phyloP scores from a whole-genome alignment of 2,113 vertebrate species.

The Cheilinus undulatus region DNA sequence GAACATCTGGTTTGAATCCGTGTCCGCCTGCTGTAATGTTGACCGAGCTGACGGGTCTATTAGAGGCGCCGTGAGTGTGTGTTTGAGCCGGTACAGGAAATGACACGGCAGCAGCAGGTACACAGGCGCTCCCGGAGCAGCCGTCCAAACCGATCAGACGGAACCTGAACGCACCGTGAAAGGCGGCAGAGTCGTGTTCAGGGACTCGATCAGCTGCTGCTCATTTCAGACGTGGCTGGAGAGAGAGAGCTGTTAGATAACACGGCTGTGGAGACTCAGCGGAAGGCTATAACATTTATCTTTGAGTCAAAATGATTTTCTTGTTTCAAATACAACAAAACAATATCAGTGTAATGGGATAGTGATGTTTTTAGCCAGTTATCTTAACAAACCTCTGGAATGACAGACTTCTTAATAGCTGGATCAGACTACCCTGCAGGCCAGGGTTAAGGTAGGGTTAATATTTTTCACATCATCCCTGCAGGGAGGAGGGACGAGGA shows the following conservation, averaged over 20 bases:
- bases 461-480: too few relatives aligned
- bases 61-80: slow-evolving; percentile 34
- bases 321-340: too few relatives aligned
- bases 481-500: too few relatives aligned
- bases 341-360: too few relatives aligned
- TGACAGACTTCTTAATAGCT: too few relatives aligned
- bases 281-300: too few relatives aligned
- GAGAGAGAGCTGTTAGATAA: slow-evolving; percentile 23
- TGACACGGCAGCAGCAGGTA: slow-evolving; percentile 67
- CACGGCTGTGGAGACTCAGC: background rate
- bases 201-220: slow-evolving; percentile 25
- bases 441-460: too few relatives aligned
- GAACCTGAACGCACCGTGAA: slow-evolving; percentile 21
- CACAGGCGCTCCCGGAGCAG: slow-evolving; percentile 30
- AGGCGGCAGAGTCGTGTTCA: background rate
- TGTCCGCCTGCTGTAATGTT: slow-evolving; percentile 29
- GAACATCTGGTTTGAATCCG: slow-evolving; percentile 57
- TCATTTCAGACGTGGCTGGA: slow-evolving; percentile 38
- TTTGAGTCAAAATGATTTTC: too few relatives aligned
- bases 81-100: slow-evolving; percentile 39
- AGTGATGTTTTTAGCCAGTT: too few relatives aligned
- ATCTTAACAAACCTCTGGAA: too few relatives aligned
- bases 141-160: slow-evolving; percentile 53
- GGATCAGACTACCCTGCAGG: too few relatives aligned
- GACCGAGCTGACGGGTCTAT: slow-evolving; percentile 49